A percentile compares a stretch with the other conserved stretches of the same genome.
phyloP scores from a whole-genome alignment of 2,113 vertebrate genomes.

The Indri indri region DNA sequence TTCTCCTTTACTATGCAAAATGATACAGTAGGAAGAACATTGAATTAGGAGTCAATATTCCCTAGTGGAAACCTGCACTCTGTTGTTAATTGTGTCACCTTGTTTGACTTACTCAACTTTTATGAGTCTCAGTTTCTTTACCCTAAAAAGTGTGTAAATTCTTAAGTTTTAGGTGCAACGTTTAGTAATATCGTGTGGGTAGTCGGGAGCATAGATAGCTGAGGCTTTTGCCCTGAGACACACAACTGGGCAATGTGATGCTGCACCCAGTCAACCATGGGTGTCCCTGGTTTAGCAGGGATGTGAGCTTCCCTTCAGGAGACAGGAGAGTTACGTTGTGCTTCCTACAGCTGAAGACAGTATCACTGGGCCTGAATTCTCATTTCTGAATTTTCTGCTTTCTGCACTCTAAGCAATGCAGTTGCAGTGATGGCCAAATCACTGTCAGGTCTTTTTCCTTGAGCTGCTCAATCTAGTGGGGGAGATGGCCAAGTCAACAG shows the following conservation, averaged over 20 bases:
- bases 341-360: not conserved
- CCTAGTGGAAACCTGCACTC: not conserved
- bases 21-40: not conserved
- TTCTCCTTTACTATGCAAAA: not conserved
- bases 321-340: not conserved
- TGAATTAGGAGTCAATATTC: not conserved
- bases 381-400: not conserved
- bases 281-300: not conserved
- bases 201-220: not conserved
- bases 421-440: not conserved
- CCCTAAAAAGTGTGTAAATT: not conserved
- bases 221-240: not conserved
- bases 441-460: not conserved
- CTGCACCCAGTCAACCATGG: rapidly evolving
- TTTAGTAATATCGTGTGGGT: not conserved
- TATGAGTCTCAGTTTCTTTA: not conserved
- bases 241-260: not conserved
- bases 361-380: not conserved
- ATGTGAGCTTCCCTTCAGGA: not conserved
- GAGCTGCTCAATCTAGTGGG: not conserved
- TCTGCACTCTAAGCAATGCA: not conserved
- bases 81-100: slow-evolving; percentile 1
- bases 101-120: not conserved
- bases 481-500: not conserved
- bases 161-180: not conserved